Base-by-base conservation (phyloP, 2,113 vertebrate genomes). In the Antennarius striatus region DNA sequence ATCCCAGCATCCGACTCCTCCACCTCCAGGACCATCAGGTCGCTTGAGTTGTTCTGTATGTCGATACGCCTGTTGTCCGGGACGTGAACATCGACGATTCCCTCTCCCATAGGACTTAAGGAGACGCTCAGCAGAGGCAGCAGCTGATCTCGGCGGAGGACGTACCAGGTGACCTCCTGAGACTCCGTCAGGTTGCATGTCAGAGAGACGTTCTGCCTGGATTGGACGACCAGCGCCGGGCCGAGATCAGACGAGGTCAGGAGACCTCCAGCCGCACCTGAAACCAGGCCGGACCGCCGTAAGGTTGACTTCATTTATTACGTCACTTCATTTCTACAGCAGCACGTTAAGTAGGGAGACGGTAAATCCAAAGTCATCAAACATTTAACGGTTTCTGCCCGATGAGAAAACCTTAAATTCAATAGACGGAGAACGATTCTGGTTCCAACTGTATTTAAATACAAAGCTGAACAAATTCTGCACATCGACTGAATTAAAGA, bases 41-140 rank as follows among this genome's bases (percentile, higher is more conserved):
- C 13, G 0, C 66, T 10, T 9, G 0, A 0, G 0, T 0, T 0
- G 0, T 5, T 4, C 12, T 29, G 10, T 0, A 2, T 2, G 9
- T 0, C 3, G 2, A 75, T 0, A 6, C 5, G 63, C 3, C 1
- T 2, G 2, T 0, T 1, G 2, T 60, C 22, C 1, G 3, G 3
- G 0, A 1, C 0, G 58, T 75, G 54, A 1, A 4, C 0, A 5
- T 2, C 0, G 0, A 7, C 22, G 0, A 0, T 0, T 0, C 1
- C 3, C 0, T 0, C 0, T 0, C 0, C 3, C 0, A 48, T 0
- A 1, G 0, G 39, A 0, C 0, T 3, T 0, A 0, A 0, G 0
- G 0, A 2, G 0, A 74, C 36, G 0, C 53, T 75, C 7, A 88
- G 58, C 71, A 89, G 74, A 5, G 78, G 71, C 46, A 0, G 61